phyloP scores from a whole-genome alignment of 2,113 vertebrate genomes.

The Sylvilagus bachmani region DNA sequence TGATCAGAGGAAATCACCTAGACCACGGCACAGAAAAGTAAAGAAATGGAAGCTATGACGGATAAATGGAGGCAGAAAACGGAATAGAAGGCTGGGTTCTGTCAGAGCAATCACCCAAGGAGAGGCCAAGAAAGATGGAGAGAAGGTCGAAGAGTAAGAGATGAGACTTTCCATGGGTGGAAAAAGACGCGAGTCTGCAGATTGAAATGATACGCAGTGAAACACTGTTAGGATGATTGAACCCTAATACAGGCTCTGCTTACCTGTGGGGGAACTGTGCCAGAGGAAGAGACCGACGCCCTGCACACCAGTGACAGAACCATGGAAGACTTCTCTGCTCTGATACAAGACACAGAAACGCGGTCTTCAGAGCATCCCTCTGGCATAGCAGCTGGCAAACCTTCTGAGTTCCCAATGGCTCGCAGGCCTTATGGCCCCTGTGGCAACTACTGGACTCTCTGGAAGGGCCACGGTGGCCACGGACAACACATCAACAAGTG shows the following conservation, averaged over 20 bases:
- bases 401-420: background rate
- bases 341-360: no score
- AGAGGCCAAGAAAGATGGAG: background rate
- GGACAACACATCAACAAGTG: background rate
- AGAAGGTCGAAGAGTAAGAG: background rate
- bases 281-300: no score
- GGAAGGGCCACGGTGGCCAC: background rate
- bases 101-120: background rate
- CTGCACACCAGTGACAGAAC: background rate
- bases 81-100: background rate
- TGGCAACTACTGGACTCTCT: background rate
- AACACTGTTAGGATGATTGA: background rate
- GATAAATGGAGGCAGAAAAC: background rate
- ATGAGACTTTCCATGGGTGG: background rate
- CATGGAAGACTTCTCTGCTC: background rate
- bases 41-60: background rate
- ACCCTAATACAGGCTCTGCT: fast-evolving
- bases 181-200: background rate
- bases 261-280: background rate
- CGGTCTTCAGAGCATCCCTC: background rate
- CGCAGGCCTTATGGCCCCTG: background rate
- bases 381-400: no score
- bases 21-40: background rate
- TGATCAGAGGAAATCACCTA: background rate
- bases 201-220: background rate